Evolutionary conservation across 1,140 invertebrate species (phyloP).

Genomic region (Parapsyche elsis): DNA sequence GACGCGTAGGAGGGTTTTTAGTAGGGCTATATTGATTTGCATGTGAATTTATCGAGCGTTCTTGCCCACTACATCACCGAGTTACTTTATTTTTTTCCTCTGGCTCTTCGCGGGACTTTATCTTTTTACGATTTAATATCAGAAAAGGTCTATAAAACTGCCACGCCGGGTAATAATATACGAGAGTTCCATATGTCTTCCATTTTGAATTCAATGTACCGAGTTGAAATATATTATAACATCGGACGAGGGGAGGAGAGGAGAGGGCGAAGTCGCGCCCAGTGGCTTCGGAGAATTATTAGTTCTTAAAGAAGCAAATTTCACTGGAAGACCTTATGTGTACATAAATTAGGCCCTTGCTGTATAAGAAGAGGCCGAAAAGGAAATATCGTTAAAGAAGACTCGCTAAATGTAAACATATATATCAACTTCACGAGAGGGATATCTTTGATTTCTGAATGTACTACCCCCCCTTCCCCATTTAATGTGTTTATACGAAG

Average conservation of each 20-base stretch:
- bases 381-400: not conserved
- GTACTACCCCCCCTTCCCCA: not conserved
- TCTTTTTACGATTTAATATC: conserved; percentile 47
- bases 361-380: not conserved
- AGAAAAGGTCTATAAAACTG: conserved; percentile 47
- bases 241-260: conserved; percentile 11
- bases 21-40: conserved; percentile 35
- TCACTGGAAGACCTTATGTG: conserved; percentile 35
- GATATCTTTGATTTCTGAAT: conserved; percentile 20
- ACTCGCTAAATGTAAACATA: conserved; percentile 21
- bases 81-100: conserved; percentile 40
- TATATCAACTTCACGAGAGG: conserved; percentile 2
- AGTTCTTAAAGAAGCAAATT: conserved; percentile 43
- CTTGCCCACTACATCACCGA: conserved; percentile 30
- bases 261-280: not conserved
- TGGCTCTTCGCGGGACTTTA: conserved; percentile 32
- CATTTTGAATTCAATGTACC: conserved; percentile 47
- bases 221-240: conserved; percentile 48
- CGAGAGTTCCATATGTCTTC: conserved; percentile 47
- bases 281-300: conserved; percentile 37
- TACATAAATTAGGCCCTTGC: conserved; percentile 36
- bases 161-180: conserved; percentile 43
- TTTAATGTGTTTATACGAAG: too few relatives aligned
- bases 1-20: not conserved
- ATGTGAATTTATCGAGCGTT: conserved; percentile 40